These are phyloP conservation scores for Jacana jacana DNA, from an alignment of 2,113 vertebrate genomes.

Conservation along the genomic window DNA sequence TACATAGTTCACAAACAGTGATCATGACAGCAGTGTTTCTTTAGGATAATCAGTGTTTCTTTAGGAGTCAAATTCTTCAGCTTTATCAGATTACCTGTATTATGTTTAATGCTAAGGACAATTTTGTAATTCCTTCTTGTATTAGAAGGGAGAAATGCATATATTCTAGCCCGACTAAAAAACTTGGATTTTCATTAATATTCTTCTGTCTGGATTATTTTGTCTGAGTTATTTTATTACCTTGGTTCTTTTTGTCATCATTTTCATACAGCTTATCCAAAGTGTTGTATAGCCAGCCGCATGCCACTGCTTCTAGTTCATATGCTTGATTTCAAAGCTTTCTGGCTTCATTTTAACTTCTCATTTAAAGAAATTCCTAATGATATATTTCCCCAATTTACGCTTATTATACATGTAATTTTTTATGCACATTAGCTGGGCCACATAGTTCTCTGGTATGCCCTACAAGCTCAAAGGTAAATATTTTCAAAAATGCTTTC, in stretches of 20 bases:
- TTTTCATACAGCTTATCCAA: background rate
- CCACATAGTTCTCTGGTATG: background rate
- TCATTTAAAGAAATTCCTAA: background rate
- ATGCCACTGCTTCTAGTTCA: background rate
- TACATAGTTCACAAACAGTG: background rate
- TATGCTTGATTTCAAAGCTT: background rate
- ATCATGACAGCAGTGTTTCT: background rate
- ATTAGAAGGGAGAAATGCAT: slow-evolving; percentile 13
- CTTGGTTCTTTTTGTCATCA: background rate
- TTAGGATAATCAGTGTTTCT: background rate
- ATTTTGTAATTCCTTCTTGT: background rate
- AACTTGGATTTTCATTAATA: background rate
- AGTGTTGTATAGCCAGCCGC: background rate
- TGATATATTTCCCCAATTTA: background rate
- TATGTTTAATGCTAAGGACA: background rate
- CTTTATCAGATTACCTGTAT: background rate
- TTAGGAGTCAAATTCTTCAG: background rate
- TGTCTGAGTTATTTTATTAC: background rate
- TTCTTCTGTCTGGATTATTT: background rate
- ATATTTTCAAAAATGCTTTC: background rate
- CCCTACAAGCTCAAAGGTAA: background rate
- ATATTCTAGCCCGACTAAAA: background rate
- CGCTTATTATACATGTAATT: background rate
- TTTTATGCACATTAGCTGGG: background rate
- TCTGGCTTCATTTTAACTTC: background rate